Percentiles rank a stretch among this genome's conserved stretches.
Conservation (phyloP, 2,888 invertebrate species). For the Deilephila elpenor region DNA sequence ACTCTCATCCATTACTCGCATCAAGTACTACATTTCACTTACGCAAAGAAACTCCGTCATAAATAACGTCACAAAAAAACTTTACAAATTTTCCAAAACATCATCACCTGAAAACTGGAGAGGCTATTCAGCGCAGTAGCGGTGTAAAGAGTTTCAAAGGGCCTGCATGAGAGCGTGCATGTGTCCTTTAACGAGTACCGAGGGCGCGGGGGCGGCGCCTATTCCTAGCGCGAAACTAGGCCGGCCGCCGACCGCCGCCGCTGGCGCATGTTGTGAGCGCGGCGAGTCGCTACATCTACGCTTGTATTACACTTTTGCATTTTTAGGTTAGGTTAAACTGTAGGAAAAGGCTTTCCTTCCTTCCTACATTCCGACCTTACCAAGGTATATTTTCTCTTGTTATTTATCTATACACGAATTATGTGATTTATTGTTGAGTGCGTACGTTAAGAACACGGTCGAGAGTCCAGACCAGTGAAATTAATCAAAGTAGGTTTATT, state of each 20-base stretch:
- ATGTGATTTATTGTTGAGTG: no score
- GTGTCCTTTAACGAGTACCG: conserved; percentile 77
- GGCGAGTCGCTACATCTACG: conserved; percentile 22
- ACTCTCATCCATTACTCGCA: no score
- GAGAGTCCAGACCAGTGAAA: no score
- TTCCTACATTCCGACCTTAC: no score
- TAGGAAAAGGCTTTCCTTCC: neutral
- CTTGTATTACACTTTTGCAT: neutral
- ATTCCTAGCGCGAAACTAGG: conserved; percentile 83
- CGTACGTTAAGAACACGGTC: no score
- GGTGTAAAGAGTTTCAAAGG: conserved; percentile 49
- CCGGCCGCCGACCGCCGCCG: conserved; percentile 78
- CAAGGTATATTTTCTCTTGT: no score
- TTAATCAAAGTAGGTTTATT: no score
- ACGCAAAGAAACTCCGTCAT: neutral
- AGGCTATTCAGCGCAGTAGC: conserved; percentile 33
- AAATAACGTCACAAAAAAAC: conserved; percentile 1
- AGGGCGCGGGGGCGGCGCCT: conserved; percentile 78
- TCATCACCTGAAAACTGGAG: conserved; percentile 20
- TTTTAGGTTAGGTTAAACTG: neutral
- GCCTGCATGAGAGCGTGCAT: conserved; percentile 52
- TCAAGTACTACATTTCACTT: neutral
- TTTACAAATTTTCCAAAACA: conserved; percentile 28
- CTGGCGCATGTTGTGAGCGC: conserved; percentile 43
- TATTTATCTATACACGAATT: no score